phyloP scores from a whole-genome alignment of 2,113 vertebrate species.

The Hippocampus barbouri region DNA sequence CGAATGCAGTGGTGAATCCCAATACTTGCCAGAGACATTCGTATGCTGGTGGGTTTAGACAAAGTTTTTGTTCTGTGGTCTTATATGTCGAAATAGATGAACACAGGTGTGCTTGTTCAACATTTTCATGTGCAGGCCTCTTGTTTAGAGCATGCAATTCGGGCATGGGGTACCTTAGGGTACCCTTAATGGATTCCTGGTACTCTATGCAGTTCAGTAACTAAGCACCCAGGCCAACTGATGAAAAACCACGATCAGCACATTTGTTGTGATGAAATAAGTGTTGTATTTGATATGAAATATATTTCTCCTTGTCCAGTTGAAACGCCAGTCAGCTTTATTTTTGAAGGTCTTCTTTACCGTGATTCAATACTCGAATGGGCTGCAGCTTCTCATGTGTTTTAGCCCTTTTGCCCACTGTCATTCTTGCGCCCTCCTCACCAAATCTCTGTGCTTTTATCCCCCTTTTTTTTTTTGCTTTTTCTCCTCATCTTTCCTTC shows the following conservation, averaged over 20 bases:
- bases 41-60: no score
- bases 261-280: not conserved
- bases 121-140: no score
- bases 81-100: no score
- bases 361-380: not conserved
- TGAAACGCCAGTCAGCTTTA: not conserved
- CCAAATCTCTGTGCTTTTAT: constrained; percentile 35
- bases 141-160: no score
- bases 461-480: constrained; percentile 28
- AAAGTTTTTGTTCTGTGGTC: no score
- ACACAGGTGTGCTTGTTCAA: no score
- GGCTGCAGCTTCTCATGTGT: not conserved
- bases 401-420: not conserved
- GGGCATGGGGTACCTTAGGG: no score
- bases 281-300: no score
- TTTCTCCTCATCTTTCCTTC: constrained; percentile 30
- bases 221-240: not conserved
- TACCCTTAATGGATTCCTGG: not conserved
- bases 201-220: not conserved
- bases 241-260: not conserved
- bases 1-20: no score
- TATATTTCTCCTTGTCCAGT: no score
- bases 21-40: no score
- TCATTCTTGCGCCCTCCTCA: constrained; percentile 12
- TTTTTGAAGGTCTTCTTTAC: not conserved